A percentile compares a stretch with the other conserved stretches of the same genome.
Conservation (phyloP, 2,888 invertebrate species). For the Drosophila bunnanda region DNA sequence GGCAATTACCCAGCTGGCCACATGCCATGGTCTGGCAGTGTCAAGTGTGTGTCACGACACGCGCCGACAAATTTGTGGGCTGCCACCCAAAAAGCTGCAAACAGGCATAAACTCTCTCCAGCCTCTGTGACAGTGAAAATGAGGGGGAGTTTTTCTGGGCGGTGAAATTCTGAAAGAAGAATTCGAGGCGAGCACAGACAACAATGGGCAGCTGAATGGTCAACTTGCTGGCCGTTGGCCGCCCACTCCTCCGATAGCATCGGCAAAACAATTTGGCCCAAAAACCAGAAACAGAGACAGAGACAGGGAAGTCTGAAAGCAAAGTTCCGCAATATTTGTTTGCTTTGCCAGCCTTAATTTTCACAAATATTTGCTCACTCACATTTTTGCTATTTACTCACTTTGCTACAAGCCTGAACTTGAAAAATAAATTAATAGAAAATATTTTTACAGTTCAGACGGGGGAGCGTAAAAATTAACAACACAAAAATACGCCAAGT, state of each 20-base stretch:
- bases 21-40: slow-evolving; percentile 54
- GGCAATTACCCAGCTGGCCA: slow-evolving; percentile 31
- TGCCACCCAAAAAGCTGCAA: slow-evolving; percentile 32
- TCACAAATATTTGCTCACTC: slow-evolving; percentile 65
- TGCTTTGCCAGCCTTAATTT: slow-evolving; percentile 67
- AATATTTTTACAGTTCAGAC: slow-evolving; percentile 48
- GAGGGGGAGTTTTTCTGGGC: neutral
- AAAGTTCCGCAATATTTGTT: slow-evolving; percentile 58
- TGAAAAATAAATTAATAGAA: slow-evolving; percentile 64
- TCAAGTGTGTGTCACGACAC: slow-evolving; percentile 72
- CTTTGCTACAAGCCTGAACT: slow-evolving; percentile 21
- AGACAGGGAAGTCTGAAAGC: slow-evolving; percentile 29
- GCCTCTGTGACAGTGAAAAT: slow-evolving; percentile 13
- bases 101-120: slow-evolving; percentile 37
- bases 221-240: slow-evolving; percentile 19
- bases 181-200: slow-evolving; percentile 17
- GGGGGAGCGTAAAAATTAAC: slow-evolving; percentile 12
- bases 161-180: slow-evolving; percentile 2
- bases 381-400: slow-evolving; percentile 14
- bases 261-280: slow-evolving; percentile 42
- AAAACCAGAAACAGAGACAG: slow-evolving; percentile 20
- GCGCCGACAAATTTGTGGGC: slow-evolving; percentile 64
- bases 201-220: slow-evolving; percentile 50
- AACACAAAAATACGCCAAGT: slow-evolving; percentile 48
- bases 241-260: slow-evolving; percentile 23